phyloP scores from a whole-genome alignment of 2,797 vertebrate genomes.

The Hypotaenidia philippensis region DNA sequence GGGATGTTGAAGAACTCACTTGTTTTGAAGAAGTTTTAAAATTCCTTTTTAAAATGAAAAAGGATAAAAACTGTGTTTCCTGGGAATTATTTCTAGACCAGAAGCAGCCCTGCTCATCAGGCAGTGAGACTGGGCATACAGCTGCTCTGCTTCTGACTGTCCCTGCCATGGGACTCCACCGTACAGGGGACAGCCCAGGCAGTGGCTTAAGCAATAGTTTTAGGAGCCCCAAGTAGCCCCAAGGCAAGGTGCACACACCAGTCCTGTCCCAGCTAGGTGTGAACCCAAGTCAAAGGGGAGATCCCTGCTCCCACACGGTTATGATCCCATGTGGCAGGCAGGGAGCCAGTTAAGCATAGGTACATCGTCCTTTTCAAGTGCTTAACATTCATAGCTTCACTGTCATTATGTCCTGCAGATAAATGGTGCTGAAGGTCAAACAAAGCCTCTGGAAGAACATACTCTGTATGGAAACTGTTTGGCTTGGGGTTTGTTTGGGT shows the following conservation, averaged over 20 bases:
- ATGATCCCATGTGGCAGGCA: not conserved
- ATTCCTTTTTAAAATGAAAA: not conserved
- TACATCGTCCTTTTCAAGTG: not conserved
- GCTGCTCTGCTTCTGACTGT: not conserved
- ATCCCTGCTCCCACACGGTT: not conserved
- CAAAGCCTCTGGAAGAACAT: conserved; percentile 51
- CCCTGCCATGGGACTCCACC: not conserved
- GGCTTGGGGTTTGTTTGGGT: too few relatives aligned
- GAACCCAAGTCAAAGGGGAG: not conserved
- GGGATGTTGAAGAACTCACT: not conserved
- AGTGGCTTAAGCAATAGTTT: not conserved
- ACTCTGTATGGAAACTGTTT: conserved; percentile 15
- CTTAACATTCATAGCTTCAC: conserved; percentile 18
- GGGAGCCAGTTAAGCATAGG: not conserved
- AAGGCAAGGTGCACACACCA: not conserved
- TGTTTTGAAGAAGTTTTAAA: not conserved
- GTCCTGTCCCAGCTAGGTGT: accelerated
- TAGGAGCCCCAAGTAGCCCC: not conserved
- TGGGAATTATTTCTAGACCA: not conserved
- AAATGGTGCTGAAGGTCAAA: conserved; percentile 62
- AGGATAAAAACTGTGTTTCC: not conserved
- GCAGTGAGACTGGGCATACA: not conserved
- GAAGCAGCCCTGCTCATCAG: not conserved
- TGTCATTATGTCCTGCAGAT: conserved; percentile 58
- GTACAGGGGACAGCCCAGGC: not conserved